Percentiles rank a stretch among this genome's conserved stretches.
phyloP scores from a whole-genome alignment of 2,797 vertebrate genomes.

The Lophotriccus pileatus region DNA sequence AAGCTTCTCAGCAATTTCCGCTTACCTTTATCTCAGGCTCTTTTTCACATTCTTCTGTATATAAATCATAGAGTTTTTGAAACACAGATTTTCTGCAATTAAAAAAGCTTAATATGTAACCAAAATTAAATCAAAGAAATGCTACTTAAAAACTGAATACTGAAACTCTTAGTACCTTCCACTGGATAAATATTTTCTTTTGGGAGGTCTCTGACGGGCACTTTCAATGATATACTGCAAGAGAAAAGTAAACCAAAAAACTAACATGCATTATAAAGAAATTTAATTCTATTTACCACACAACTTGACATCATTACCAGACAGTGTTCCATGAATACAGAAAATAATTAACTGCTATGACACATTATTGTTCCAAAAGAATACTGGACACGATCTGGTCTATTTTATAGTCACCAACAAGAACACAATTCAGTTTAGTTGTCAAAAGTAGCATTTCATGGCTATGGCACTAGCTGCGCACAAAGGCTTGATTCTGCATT shows the following conservation, averaged over 20 bases:
- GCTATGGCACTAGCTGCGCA: neutral
- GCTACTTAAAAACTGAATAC: neutral
- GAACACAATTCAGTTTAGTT: neutral
- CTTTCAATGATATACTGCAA: slow-evolving; percentile 96
- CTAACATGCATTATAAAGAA: neutral
- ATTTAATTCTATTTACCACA: neutral
- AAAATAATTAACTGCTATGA: neutral
- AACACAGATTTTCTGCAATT: slow-evolving; percentile 90
- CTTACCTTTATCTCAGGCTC: slow-evolving; percentile 97
- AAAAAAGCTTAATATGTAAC: slow-evolving; percentile 29
- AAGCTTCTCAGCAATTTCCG: neutral
- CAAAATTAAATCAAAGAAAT: neutral
- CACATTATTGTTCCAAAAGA: neutral
- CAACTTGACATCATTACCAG: neutral
- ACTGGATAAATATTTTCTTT: slow-evolving; percentile 87
- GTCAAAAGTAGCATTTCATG: neutral
- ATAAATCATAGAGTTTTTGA: slow-evolving; percentile 98
- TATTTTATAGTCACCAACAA: neutral
- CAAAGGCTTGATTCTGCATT: neutral
- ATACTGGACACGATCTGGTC: neutral
- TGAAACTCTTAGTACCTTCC: slow-evolving; percentile 73
- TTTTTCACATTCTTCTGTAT: slow-evolving; percentile 98
- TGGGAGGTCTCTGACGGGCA: slow-evolving; percentile 94
- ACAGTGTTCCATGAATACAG: neutral
- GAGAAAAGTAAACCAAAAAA: slow-evolving; percentile 8